A percentile compares a stretch with the other conserved stretches of the same genome.
Evolutionary conservation across 2,797 vertebrate species (phyloP).

Genomic region (Otus scops): DNA sequence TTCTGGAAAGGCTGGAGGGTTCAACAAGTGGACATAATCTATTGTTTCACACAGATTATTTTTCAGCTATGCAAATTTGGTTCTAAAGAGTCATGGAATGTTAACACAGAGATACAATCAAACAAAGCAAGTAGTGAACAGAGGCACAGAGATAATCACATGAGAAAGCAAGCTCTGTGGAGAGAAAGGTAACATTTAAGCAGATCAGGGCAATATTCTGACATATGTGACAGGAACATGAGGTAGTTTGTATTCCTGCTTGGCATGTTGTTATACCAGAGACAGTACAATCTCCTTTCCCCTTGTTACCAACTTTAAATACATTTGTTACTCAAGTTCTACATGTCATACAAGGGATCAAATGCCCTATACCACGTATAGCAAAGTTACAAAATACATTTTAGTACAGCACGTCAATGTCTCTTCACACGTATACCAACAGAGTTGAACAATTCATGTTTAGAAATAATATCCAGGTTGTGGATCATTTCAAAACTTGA

Average conservation of each 20-base stretch:
- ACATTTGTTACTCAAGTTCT: background rate
- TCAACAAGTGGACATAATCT: background rate
- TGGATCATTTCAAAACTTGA: background rate
- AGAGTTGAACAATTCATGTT: background rate
- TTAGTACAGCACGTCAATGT: background rate
- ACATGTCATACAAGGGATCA: accelerated
- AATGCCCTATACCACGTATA: background rate
- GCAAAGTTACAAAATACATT: background rate
- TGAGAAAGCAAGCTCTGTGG: background rate
- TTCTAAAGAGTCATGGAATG: background rate
- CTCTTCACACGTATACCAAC: background rate
- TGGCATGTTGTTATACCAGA: background rate
- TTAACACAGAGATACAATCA: background rate
- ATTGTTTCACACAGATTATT: background rate
- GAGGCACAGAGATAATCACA: background rate
- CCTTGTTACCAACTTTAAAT: background rate
- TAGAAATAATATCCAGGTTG: background rate
- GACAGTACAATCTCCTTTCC: background rate
- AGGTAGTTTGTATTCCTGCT: background rate
- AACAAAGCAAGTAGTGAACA: background rate
- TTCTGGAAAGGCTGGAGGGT: background rate
- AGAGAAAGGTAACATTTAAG: background rate
- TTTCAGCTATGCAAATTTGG: background rate
- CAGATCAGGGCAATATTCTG: background rate
- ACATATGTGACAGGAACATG: accelerated